Evolutionary conservation across 1,140 invertebrate genomes (phyloP).

Genomic region (Lordiphosa collinella): DNA sequence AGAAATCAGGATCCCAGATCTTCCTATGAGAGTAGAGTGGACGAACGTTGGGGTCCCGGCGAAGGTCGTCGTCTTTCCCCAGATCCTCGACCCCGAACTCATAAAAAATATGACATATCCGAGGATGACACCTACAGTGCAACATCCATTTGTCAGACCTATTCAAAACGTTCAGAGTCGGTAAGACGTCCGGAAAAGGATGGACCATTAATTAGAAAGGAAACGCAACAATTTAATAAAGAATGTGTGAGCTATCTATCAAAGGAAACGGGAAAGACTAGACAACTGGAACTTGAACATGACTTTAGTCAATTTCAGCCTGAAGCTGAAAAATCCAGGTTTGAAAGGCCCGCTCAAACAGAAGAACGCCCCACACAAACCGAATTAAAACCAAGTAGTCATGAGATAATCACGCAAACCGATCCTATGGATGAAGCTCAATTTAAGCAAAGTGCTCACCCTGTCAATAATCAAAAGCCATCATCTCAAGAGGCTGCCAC

Average conservation of each 20-base stretch:
- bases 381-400: not conserved
- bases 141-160: not conserved
- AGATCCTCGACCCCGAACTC: too few relatives aligned
- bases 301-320: not conserved
- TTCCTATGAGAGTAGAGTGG: not conserved
- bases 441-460: too few relatives aligned
- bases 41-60: not conserved
- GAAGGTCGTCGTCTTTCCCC: not conserved
- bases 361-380: constrained; percentile 1
- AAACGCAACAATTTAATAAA: not conserved
- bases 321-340: too few relatives aligned
- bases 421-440: not conserved
- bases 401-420: not conserved
- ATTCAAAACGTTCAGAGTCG: not conserved
- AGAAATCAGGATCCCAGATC: too few relatives aligned
- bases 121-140: not conserved
- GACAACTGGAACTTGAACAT: not conserved
- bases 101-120: not conserved
- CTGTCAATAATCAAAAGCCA: too few relatives aligned
- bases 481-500: too few relatives aligned
- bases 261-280: not conserved
- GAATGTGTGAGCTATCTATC: not conserved
- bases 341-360: constrained; percentile 9
- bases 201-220: not conserved
- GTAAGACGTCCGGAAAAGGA: constrained; percentile 1